These are phyloP conservation scores for Myotis myotis DNA, from an alignment of 2,797 vertebrate genomes.

Conservation along the genomic window DNA sequence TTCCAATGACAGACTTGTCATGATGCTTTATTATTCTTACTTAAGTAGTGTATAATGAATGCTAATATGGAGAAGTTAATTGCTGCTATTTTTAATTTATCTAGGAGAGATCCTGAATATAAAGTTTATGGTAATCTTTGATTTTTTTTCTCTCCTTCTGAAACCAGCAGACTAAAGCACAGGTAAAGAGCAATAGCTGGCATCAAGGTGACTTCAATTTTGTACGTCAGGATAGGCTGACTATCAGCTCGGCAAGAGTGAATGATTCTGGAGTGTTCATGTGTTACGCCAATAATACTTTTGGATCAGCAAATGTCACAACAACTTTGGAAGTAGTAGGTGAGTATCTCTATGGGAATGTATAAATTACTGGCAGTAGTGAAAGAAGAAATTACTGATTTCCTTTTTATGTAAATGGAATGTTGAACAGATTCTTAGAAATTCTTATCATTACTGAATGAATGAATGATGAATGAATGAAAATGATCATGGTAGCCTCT, in stretches of 20 bases:
- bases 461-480: not conserved
- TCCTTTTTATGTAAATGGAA: slow-evolving; percentile 43
- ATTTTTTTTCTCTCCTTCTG: slow-evolving; percentile 61
- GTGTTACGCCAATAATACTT: slow-evolving; percentile 92
- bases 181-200: slow-evolving; percentile 78
- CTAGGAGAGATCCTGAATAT: slow-evolving; percentile 84
- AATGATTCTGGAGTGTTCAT: slow-evolving; percentile 91
- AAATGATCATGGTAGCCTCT: not conserved
- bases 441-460: slow-evolving; percentile 61
- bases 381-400: slow-evolving; percentile 56
- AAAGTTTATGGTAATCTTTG: slow-evolving; percentile 87
- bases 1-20: slow-evolving; percentile 81
- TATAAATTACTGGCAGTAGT: slow-evolving; percentile 62
- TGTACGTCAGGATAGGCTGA: slow-evolving; percentile 87
- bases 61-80: slow-evolving; percentile 87
- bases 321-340: slow-evolving; percentile 94
- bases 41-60: slow-evolving; percentile 84
- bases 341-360: slow-evolving; percentile 83
- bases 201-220: slow-evolving; percentile 83
- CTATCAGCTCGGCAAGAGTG: slow-evolving; percentile 85
- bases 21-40: slow-evolving; percentile 83
- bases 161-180: slow-evolving; percentile 84
- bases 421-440: slow-evolving; percentile 71
- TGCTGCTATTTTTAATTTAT: slow-evolving; percentile 89
- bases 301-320: slow-evolving; percentile 88